Conservation (phyloP, 2,888 invertebrate species). For the Craniophora ligustri region DNA sequence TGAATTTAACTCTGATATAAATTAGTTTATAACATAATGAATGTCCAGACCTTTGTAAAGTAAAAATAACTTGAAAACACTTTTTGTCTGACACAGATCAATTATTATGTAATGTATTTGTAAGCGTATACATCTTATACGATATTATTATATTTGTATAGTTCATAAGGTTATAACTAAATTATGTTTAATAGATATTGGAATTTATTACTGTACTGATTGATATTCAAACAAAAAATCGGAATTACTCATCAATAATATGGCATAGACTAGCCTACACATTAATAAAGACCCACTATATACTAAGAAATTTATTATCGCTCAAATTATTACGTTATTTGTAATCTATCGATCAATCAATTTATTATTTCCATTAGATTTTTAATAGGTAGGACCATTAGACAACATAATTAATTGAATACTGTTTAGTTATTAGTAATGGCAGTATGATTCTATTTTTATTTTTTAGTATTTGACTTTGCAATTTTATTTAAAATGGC, state of each 20-base stretch:
- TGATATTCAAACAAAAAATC: constrained; percentile 42
- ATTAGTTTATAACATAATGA: too few species aligned
- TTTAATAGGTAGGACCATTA: too few species aligned
- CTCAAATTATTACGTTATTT: constrained; percentile 27
- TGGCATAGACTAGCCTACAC: background rate
- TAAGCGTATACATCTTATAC: constrained; percentile 15
- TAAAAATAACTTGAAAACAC: constrained; percentile 5
- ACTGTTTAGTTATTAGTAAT: too few species aligned
- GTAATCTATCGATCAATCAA: constrained; percentile 35
- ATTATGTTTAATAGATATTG: constrained; percentile 44
- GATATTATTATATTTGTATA: constrained; percentile 26
- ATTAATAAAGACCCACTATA: background rate
- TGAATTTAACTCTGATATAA: too few species aligned
- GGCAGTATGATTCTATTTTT: too few species aligned
- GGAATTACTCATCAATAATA: constrained; percentile 27
- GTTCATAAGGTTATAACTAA: constrained; percentile 39
- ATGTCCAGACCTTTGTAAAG: too few species aligned
- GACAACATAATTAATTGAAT: too few species aligned
- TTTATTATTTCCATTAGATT: constrained; percentile 59
- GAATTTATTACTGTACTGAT: constrained; percentile 40
- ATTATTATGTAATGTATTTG: constrained; percentile 26
- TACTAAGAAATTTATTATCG: background rate
- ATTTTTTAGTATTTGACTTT: too few species aligned
- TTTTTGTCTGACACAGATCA: constrained; percentile 24
- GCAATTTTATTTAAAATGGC: too few species aligned